A percentile compares a stretch with the other conserved stretches of the same genome.
Conservation (phyloP, 2,888 invertebrate genomes). For the Drosophila pegasa region DNA sequence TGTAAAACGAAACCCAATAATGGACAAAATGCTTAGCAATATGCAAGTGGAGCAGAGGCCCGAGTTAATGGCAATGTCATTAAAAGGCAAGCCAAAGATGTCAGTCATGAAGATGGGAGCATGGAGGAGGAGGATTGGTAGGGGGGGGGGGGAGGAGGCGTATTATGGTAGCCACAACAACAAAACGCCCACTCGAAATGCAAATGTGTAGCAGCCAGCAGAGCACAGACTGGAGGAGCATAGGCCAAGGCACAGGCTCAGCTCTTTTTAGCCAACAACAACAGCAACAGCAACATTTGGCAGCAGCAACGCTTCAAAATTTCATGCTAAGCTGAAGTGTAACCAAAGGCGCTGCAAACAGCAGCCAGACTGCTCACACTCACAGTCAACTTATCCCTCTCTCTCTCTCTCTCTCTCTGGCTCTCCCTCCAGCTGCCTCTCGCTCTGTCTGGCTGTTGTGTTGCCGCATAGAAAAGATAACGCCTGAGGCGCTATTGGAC, state of each 20-base stretch:
- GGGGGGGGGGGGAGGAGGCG: constrained; percentile 17
- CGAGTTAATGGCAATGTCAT: constrained; percentile 60
- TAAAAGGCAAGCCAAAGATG: constrained; percentile 61
- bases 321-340: constrained; percentile 81
- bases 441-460: constrained; percentile 16
- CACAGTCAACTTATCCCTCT: not conserved
- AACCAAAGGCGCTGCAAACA: constrained; percentile 80
- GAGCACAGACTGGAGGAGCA: constrained; percentile 16
- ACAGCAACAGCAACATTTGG: constrained; percentile 42
- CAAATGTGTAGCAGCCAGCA: constrained; percentile 36
- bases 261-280: constrained; percentile 19
- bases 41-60: constrained; percentile 31
- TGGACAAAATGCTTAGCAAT: constrained; percentile 47
- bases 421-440: too few relatives aligned
- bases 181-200: constrained; percentile 50
- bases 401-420: not conserved
- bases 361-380: constrained; percentile 47
- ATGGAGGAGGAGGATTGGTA: too few relatives aligned
- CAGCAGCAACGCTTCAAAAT: constrained; percentile 78
- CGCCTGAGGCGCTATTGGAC: constrained; percentile 74
- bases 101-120: constrained; percentile 37
- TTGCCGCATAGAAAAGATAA: constrained; percentile 83
- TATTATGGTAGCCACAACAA: constrained; percentile 56
- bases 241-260: constrained; percentile 9
- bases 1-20: constrained; percentile 50